A percentile compares a stretch with the other conserved stretches of the same genome.
Evolutionary conservation across 2,797 vertebrate species (phyloP).

Genomic region (Petrocephalus sullivani): DNA sequence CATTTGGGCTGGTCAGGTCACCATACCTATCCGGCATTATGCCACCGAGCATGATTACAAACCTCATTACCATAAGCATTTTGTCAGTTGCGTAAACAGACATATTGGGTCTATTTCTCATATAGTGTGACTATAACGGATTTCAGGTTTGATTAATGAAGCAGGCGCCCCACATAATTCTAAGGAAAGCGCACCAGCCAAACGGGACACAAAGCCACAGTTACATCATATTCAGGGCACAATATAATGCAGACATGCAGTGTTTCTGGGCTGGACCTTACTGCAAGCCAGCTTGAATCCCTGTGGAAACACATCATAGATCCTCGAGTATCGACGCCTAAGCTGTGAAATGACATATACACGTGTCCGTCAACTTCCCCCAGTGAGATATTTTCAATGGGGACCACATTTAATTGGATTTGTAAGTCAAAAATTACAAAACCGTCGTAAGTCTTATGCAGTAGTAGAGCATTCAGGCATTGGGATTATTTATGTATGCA

Average conservation of each 20-base stretch:
- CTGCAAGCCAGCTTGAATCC: background rate
- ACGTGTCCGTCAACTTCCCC: background rate
- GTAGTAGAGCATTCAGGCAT: background rate
- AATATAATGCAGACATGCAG: background rate
- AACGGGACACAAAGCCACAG: background rate
- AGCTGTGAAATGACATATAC: background rate
- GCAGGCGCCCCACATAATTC: background rate
- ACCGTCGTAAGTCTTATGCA: background rate
- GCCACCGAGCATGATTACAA: background rate
- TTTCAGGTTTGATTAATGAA: background rate
- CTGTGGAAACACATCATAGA: background rate
- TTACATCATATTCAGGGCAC: background rate
- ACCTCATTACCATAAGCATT: background rate
- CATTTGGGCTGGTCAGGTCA: too few relatives aligned
- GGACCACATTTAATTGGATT: background rate
- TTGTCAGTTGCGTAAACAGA: background rate
- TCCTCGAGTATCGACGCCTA: background rate
- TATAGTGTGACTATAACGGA: background rate
- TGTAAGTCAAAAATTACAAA: background rate
- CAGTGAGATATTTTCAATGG: background rate
- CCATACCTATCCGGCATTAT: background rate
- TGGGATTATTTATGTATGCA: background rate
- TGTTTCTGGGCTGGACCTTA: too few relatives aligned
- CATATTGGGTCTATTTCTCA: background rate
- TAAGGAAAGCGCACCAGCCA: background rate